phyloP scores from a whole-genome alignment of 2,888 invertebrate genomes.

The Napeogenes inachia region DNA sequence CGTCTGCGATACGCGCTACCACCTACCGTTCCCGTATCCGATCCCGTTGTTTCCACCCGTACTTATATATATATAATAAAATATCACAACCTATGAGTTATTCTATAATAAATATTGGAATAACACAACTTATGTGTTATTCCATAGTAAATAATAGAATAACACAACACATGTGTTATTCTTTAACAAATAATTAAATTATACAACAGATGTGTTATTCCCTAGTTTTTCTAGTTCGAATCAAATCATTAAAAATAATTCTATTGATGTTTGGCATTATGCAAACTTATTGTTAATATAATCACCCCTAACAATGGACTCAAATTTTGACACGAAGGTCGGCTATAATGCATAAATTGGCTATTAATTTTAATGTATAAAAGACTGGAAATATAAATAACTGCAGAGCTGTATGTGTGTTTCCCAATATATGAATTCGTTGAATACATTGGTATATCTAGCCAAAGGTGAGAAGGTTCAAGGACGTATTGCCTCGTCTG shows the following conservation, averaged over 20 bases:
- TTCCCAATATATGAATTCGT: constrained; percentile 28
- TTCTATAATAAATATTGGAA: too few relatives aligned
- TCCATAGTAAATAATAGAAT: too few relatives aligned
- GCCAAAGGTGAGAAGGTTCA: constrained; percentile 30
- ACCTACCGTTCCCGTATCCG: constrained; percentile 44
- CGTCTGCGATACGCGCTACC: constrained; percentile 57
- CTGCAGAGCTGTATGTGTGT: constrained; percentile 12
- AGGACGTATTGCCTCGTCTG: constrained; percentile 32
- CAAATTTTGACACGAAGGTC: constrained; percentile 2
- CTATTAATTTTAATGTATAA: constrained; percentile 5
- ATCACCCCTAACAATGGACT: not conserved
- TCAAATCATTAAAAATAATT: not conserved
- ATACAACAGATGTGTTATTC: not conserved
- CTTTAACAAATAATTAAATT: too few relatives aligned
- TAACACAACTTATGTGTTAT: too few relatives aligned
- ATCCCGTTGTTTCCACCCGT: constrained; percentile 48
- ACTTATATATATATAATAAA: not conserved
- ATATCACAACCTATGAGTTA: too few relatives aligned
- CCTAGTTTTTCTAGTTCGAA: not conserved
- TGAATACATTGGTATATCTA: constrained; percentile 30
- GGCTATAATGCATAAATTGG: not conserved
- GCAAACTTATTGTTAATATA: constrained; percentile 10
- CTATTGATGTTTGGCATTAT: not conserved
- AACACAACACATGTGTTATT: too few relatives aligned
- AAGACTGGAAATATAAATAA: constrained; percentile 10